Conservation (phyloP, 1,140 invertebrate genomes). For the Littorina saxatilis region DNA sequence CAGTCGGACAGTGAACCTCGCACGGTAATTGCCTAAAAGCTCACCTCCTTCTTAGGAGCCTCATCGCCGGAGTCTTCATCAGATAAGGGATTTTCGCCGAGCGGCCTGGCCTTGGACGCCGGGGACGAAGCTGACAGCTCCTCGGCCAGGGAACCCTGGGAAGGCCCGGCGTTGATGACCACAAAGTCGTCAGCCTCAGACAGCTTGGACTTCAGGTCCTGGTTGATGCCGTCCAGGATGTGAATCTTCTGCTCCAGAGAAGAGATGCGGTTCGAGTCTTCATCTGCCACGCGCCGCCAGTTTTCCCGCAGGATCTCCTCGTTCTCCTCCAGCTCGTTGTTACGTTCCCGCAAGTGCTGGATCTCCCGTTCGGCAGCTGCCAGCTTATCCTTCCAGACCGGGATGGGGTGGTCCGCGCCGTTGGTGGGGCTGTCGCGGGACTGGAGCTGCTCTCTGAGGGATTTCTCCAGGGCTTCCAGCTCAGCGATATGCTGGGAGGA, state of each 20-base stretch:
- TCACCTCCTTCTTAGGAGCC: neutral
- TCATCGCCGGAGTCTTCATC: conserved; percentile 29
- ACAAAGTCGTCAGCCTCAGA: conserved; percentile 58
- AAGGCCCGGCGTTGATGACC: conserved; percentile 43
- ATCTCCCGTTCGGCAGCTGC: conserved; percentile 64
- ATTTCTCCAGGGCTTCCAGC: conserved; percentile 58
- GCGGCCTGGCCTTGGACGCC: neutral
- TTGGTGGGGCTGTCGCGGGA: conserved; percentile 43
- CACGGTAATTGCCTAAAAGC: too few species aligned
- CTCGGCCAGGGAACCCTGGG: conserved; percentile 58
- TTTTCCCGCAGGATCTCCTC: conserved; percentile 67
- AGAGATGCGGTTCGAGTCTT: conserved; percentile 63
- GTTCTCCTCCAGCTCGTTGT: conserved; percentile 67
- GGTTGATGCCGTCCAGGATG: conserved; percentile 59
- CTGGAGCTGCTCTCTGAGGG: conserved; percentile 58
- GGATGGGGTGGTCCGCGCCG: conserved; percentile 40
- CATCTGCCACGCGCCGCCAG: conserved; percentile 67
- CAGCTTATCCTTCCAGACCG: conserved; percentile 38
- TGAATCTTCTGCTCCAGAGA: conserved; percentile 64
- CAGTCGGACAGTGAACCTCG: too few species aligned
- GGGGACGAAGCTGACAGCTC: conserved; percentile 47
- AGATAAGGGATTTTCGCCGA: neutral
- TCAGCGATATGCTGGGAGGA: conserved; percentile 62
- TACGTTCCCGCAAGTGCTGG: conserved; percentile 52
- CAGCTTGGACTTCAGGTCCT: conserved; percentile 63